Evolutionary conservation across 2,888 invertebrate species (phyloP).

Genomic region (Artemia sinica): DNA sequence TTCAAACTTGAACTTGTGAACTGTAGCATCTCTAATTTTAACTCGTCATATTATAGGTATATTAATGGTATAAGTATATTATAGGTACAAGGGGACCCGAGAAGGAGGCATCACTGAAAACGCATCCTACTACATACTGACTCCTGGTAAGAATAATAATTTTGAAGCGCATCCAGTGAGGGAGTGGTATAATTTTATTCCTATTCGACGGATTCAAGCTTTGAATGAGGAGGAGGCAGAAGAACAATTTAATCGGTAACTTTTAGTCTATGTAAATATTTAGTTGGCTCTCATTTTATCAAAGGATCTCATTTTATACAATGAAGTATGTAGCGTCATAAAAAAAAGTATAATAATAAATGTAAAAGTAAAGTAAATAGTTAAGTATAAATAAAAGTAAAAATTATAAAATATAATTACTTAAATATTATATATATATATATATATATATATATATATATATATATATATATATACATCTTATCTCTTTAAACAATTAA

Average conservation of each 20-base stretch:
- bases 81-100: conserved; percentile 64
- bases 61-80: conserved; percentile 22
- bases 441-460: too few relatives aligned
- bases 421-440: too few relatives aligned
- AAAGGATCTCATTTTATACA: neutral
- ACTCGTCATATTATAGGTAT: too few relatives aligned
- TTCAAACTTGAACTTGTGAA: too few relatives aligned
- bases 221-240: conserved; percentile 96
- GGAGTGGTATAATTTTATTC: conserved; percentile 90
- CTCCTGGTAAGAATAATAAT: conserved; percentile 80
- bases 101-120: conserved; percentile 94
- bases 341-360: too few relatives aligned
- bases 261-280: neutral
- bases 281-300: neutral
- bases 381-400: too few relatives aligned
- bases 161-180: conserved; percentile 88
- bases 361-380: too few relatives aligned
- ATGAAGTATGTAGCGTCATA: neutral
- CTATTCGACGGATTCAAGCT: conserved; percentile 75
- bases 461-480: too few relatives aligned
- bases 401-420: too few relatives aligned
- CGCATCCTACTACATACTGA: conserved; percentile 92
- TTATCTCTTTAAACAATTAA: too few relatives aligned
- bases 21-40: too few relatives aligned
- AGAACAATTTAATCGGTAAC: conserved; percentile 69